Evolutionary conservation across 2,113 vertebrate species (phyloP), one percentile per base, ranked within the genome.

Genomic region (Notothenia rossii): DNA sequence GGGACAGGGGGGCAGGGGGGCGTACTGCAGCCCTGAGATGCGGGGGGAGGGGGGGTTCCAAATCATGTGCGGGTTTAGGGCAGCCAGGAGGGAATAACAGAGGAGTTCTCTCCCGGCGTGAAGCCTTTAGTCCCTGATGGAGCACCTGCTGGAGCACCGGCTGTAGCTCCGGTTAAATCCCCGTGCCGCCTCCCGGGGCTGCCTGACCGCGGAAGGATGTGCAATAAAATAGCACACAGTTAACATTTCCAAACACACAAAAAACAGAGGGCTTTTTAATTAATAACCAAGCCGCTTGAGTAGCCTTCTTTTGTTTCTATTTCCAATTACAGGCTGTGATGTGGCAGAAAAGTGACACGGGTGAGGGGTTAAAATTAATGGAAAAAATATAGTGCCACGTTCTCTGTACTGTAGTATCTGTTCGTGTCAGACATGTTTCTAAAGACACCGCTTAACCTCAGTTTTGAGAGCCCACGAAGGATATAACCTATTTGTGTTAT

Each of bases 1-100:
- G 84, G 82, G 86, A 72, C 81, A 91, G 90, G 51, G 69, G 36
- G 36, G 7, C 36, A 40, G 36, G 36, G 36, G 92, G 51, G 89
- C 84, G 72, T 45, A 61, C 55, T 13, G 83, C 86, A 86, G 87
- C 86, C 71, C 85, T 77, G 72, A 15, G 33, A 51, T 22, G 45
- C 71, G 40, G 56, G 10, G n/a, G 17, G 17, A 36, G 14, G 53
- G 51, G 58, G 40, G n/a, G 40, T 72, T 29, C 68, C 85, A 88
- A 85, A 86, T 70, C 51, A 76, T 84, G 77, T 87, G 76, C 53
- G 17, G 60, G 53, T 11, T 63, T 1, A 7, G 29, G 22, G 48
- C 55, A 40, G 40, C 60, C 59, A 18, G 18, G 8, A 72, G 69
- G 40, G 25, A 25, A 17, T 18, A 36, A 43, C 1, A 3, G 0